Base-by-base conservation (phyloP, 2,888 invertebrate genomes). In the Platerodrilus igneus region DNA sequence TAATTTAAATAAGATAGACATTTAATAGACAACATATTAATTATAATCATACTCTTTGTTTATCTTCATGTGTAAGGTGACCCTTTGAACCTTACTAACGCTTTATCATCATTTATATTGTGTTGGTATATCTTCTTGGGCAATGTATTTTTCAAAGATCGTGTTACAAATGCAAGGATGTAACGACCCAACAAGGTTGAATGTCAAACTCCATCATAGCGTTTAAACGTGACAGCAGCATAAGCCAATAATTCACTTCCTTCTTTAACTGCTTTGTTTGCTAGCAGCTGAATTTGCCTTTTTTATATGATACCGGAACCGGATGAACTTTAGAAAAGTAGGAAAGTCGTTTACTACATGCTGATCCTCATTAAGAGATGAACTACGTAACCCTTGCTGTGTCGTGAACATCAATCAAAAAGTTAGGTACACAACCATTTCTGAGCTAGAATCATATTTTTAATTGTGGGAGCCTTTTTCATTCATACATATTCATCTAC, bases 101-200 rank as follows among this genome's bases (percentile, higher is more conserved):
- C 22, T 35, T 43, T 39, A 43, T 38, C 35, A 19, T 22, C 27
- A 44, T 39, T 44, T 35, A 39, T 39, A 44, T 32, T 39, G 29
- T n/a, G n/a, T n/a, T n/a, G n/a, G n/a, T 35, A 25, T 44, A 44
- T 44, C 44, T 40, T 44, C 40, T 44, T 44, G 17, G 35, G 44
- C 36, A 44, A 44, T 40, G 39, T 44, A 44, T 44, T 44, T 44
- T 44, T 40, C 34, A 42, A 37, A 35, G 37, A 43, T 43, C 43
- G 15, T 38, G 43, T 43, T 38, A 43, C 38, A 37, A 43, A 43
- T 39, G 40, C 38, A 37, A 34, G 44, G 44, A 44, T 44, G 40
- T 44, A 40, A 35, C 44, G 44, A 44, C 44, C 44, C 44, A 44
- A 40, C 44, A 44, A 44, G 40, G 44, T 44, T 44, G 44, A 44